Evolutionary conservation across 2,113 vertebrate genomes (phyloP), one percentile per base, ranked within the genome.

Genomic region (Terrapene triunguis): DNA sequence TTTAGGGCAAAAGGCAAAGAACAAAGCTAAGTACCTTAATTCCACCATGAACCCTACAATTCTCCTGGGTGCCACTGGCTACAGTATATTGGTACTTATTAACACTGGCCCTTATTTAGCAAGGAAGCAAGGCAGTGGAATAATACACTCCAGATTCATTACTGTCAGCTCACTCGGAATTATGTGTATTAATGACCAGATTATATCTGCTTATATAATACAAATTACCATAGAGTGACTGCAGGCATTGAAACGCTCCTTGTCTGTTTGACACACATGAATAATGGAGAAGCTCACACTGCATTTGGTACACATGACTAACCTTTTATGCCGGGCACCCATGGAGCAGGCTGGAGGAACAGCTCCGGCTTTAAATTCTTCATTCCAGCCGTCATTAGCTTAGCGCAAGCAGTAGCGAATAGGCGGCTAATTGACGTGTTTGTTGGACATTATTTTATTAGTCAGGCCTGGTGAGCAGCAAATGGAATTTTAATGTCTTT

Each of bases 391-490:
- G 85, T 98, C 97, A 95, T 96, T 96, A 96, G 92, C 88, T 87
- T 47, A 2, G 78, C 92, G 35, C 62, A 92, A 94, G 91, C 35
- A 3, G 29, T 9, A 89, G 93, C 25, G 27, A 96, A 95, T 96
- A 65, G 69, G 84, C 4, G 12, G 94, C 97, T 98, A 98, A 98
- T 97, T 97, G 96, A 97, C 94, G 96, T 92, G 84, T 94, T 97
- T 97, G 96, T 96, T 93, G 90, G 93, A 97, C 94, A 96, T 97
- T 94, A 96, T 97, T 98, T 97, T 98, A 97, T 98, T 98, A 97
- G 96, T 97, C 89, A 93, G 96, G 89, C 91, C 89, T 95, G 95
- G 97, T 90, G 89, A 97, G 90, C 94, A 96, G 95, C 97, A 97
- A 97, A 97, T 93, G 87, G 95, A 92, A 97, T 96, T 96, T 94